Base-by-base conservation (phyloP, 2,888 invertebrate genomes). In the Melipona beecheii region DNA sequence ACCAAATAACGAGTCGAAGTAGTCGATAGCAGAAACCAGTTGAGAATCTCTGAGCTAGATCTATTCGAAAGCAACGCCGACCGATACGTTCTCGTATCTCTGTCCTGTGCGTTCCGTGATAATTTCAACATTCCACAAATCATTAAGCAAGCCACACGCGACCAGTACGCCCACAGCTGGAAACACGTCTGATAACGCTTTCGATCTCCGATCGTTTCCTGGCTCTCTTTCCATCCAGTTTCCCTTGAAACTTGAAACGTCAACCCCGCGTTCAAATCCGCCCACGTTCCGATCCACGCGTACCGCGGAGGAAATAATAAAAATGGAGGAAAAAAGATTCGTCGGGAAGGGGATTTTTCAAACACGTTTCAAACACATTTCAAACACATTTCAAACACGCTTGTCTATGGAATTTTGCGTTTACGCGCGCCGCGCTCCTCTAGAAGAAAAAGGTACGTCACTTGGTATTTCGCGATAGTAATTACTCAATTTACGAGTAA, bases 81-180 rank as follows among this genome's bases (percentile, higher is more conserved):
- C 76, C 74, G 78, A 82, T 77, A 81, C 78, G 78, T 21, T 80
- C 80, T 11, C 77, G 81, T 65, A 81, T 80, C 83, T 81, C 56
- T n/a, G 15, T 2, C 24, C n/a, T 15, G 15, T 58, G 56, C 87
- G 85, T 87, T 75, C 69, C 68, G 71, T 65, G 90, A 90, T 90
- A 89, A 87, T 86, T 87, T 84, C 89, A 86, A 78, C 90, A 89
- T 90, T 90, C 89, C 90, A 81, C 87, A 87, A 86, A 87, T 90
- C 90, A 88, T 89, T 88, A 86, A 86, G 77, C 81, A 75, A 75
- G 72, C 70, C 72, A 72, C 68, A 83, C 75, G 75, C 74, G 69
- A 69, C 71, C 68, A 66, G 71, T 76, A 87, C 89, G 86, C 86
- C 87, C 81, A 86, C 85, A 64, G 69, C 54, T 71, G 49, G 71